Percentiles rank a stretch among this genome's conserved stretches.
Evolutionary conservation across 2,113 vertebrate genomes (phyloP).

Genomic region (Eubucco bourcierii): DNA sequence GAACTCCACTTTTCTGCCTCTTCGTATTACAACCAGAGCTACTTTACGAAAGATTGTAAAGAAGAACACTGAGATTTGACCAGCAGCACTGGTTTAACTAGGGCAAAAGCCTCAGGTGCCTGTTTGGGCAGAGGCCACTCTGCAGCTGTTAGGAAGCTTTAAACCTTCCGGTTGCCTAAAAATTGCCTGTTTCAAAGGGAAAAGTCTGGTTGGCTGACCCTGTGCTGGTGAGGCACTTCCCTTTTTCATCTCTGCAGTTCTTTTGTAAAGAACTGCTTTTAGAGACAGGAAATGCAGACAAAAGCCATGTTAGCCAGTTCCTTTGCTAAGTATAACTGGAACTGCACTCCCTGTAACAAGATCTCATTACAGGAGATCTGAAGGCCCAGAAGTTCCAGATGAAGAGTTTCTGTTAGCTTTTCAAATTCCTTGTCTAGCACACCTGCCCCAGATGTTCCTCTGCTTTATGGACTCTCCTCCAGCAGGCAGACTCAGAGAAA

Average conservation of each 20-base stretch:
- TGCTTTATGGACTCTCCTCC: background rate
- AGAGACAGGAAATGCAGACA: background rate
- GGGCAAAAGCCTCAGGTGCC: background rate
- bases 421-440: background rate
- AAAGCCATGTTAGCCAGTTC: background rate
- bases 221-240: background rate
- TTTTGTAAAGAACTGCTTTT: background rate
- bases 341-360: background rate
- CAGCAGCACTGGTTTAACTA: background rate
- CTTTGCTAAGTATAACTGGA: background rate
- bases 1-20: fast-evolving
- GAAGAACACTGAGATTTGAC: background rate
- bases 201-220: background rate
- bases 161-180: background rate
- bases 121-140: background rate
- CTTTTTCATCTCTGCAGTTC: background rate
- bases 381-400: background rate
- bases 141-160: background rate
- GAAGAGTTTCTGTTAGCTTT: background rate
- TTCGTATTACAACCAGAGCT: background rate
- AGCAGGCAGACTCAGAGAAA: background rate
- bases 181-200: background rate
- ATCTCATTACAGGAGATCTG: background rate
- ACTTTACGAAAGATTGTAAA: background rate
- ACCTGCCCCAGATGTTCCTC: background rate